These are phyloP conservation scores for Thymelicus acteon DNA, from an alignment of 2,888 invertebrate species.

Conservation along the genomic window DNA sequence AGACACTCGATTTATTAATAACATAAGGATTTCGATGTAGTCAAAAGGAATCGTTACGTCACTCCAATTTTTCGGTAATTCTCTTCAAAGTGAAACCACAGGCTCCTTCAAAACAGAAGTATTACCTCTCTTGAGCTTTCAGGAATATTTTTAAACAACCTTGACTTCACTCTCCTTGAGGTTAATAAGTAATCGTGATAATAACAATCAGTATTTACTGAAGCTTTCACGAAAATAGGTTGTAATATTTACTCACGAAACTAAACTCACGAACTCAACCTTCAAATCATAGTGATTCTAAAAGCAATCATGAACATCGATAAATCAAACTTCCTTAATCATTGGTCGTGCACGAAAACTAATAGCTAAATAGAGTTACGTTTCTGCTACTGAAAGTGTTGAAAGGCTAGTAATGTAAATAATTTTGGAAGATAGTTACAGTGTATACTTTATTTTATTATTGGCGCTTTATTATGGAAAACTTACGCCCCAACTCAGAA, in stretches of 20 bases:
- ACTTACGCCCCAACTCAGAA: too few relatives aligned
- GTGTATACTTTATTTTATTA: neutral
- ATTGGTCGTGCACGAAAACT: neutral
- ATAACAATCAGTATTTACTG: conserved; percentile 2
- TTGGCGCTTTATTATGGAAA: neutral
- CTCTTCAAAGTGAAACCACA: too few relatives aligned
- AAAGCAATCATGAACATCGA: conserved; percentile 13
- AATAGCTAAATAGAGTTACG: conserved; percentile 10
- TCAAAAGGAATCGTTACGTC: too few relatives aligned
- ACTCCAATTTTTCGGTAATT: too few relatives aligned
- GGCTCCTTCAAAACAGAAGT: neutral
- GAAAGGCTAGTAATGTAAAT: neutral
- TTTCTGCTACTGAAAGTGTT: neutral
- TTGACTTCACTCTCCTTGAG: neutral
- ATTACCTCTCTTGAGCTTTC: neutral
- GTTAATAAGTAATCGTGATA: neutral
- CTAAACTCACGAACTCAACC: conserved; percentile 6
- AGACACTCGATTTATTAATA: conserved; percentile 2
- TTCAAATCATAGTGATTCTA: conserved; percentile 6
- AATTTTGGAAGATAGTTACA: neutral
- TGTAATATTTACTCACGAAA: conserved; percentile 19
- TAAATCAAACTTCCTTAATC: conserved; percentile 28
- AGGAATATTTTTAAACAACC: neutral
- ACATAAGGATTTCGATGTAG: conserved; percentile 5
- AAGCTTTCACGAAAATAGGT: conserved; percentile 23